Base-by-base conservation (phyloP, 2,113 vertebrate genomes). In the Xenus cinereus region DNA sequence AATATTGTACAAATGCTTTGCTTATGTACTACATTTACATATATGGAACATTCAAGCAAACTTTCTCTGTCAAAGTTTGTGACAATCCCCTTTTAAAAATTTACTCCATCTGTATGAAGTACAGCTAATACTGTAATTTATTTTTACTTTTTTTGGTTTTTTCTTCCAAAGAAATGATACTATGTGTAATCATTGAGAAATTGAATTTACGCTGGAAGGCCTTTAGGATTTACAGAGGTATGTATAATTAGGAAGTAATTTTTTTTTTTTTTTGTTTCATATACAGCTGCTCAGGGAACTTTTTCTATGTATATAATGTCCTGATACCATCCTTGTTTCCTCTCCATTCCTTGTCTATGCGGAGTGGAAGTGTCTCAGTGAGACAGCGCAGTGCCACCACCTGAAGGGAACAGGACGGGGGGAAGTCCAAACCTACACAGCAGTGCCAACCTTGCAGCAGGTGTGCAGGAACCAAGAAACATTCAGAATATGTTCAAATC, bases 21-120 rank as follows among this genome's bases (percentile, higher is more conserved):
- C 32, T 87, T 93, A 56, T 74, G 62, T 84, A 72, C 88, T 87
- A 45, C 57, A 90, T 95, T 93, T 93, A 84, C 14, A 75, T 95
- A 84, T 50, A 48, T 32, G 22, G 28, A 90, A 60, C 19, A 68
- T 35, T 71, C 37, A 91, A 77, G 33, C 18, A 77, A 96, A 90
- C 54, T 91, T 73, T 53, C 74, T 56, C 27, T 74, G 28, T 85
- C 69, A 71, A 93, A 86, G 43, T 82, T 67, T 71, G 43, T 13
- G 26, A 72, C 67, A 75, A 53, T 45, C 23, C 5, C 3, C 35
- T 53, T 88, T 78, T 9, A 80, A 73, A 67, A 73, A 48, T 51
- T 28, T 85, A 32, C 12, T 45, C 50, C 17, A 66, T 83, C 35
- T 68, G 5, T 71, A 73, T 53, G 62, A 87, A 63, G 10, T 56